Conservation (phyloP, 2,113 vertebrate genomes). For the Oryzias woworae region DNA sequence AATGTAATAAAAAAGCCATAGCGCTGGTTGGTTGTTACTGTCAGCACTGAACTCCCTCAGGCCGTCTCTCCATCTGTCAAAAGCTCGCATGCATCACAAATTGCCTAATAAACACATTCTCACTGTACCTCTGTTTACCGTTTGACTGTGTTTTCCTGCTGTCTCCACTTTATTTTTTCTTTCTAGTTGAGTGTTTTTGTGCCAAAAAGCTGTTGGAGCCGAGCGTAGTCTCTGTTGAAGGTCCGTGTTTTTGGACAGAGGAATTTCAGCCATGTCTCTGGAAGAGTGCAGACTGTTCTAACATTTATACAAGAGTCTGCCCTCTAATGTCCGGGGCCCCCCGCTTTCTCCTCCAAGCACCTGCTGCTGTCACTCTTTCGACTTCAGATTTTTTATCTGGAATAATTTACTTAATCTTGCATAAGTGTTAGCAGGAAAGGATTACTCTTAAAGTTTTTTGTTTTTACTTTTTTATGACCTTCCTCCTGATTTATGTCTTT, state of each 20-base stretch:
- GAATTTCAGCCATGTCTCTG: constrained; percentile 29
- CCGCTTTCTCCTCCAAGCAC: constrained; percentile 20
- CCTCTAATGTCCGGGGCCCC: constrained; percentile 34
- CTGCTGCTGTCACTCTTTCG: constrained; percentile 38
- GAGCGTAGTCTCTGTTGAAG: constrained; percentile 8
- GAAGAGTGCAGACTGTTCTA: constrained; percentile 55
- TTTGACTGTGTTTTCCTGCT: too few species aligned
- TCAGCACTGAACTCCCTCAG: too few species aligned
- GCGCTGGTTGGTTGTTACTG: too few species aligned
- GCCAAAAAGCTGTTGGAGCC: constrained; percentile 13
- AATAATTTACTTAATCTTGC: constrained; percentile 16
- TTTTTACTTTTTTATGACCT: background rate
- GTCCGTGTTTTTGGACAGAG: constrained; percentile 13
- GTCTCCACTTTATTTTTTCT: too few species aligned
- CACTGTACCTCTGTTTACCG: too few species aligned
- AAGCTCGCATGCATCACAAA: too few species aligned
- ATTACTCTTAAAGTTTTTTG: background rate
- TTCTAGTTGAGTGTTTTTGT: background rate
- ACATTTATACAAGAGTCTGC: constrained; percentile 56
- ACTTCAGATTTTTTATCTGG: constrained; percentile 12
- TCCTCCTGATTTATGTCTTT: background rate
- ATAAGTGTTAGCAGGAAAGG: background rate
- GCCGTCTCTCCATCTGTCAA: too few species aligned
- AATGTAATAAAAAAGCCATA: too few species aligned
- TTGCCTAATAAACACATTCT: too few species aligned